Conservation (phyloP, 2,888 invertebrate genomes). For the Meganola albula region DNA sequence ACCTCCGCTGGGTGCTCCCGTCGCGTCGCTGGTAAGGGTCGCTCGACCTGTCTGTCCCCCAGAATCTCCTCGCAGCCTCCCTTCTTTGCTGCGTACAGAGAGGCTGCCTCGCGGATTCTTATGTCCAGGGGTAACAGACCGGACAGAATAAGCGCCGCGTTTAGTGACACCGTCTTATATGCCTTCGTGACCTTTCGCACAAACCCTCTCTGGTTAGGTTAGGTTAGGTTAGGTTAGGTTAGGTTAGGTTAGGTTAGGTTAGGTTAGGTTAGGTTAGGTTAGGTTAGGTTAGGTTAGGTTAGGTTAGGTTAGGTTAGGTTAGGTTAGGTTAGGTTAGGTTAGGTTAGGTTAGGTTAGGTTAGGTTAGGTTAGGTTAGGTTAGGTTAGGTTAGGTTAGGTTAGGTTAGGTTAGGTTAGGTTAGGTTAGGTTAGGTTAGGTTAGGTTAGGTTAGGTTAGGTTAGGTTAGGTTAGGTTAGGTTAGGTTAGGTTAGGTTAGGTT, state of each 20-base stretch:
- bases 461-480: constrained; percentile 17
- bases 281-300: constrained; percentile 21
- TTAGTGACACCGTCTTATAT: too few relatives aligned
- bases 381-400: constrained; percentile 19
- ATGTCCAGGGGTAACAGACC: too few relatives aligned
- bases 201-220: too few relatives aligned
- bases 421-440: constrained; percentile 17
- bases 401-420: constrained; percentile 17
- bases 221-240: constrained; percentile 9
- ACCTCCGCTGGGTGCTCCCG: too few relatives aligned
- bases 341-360: constrained; percentile 19
- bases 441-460: constrained; percentile 21
- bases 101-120: too few relatives aligned
- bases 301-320: constrained; percentile 21
- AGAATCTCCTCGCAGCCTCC: too few relatives aligned
- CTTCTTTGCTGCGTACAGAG: too few relatives aligned
- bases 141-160: too few relatives aligned
- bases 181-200: too few relatives aligned
- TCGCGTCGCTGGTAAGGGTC: too few relatives aligned
- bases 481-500: constrained; percentile 17
- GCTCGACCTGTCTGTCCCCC: too few relatives aligned
- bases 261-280: constrained; percentile 18
- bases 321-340: constrained; percentile 20
- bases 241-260: constrained; percentile 12
- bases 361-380: constrained; percentile 15